Conservation (phyloP, 2,113 vertebrate genomes). For the Nothoprocta perdicaria region DNA sequence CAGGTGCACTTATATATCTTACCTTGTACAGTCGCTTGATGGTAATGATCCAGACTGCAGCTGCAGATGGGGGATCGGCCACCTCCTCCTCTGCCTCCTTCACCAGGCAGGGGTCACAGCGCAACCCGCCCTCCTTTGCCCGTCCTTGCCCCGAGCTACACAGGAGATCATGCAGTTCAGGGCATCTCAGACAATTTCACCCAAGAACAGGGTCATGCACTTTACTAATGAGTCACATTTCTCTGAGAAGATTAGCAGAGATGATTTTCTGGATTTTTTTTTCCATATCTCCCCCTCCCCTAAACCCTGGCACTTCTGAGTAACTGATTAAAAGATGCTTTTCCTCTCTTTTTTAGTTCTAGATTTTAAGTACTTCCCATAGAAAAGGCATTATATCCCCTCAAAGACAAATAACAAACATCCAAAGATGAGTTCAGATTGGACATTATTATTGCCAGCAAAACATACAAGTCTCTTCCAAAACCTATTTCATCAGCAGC, state of each 20-base stretch:
- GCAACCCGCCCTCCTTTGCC: neutral
- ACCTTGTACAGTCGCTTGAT: neutral
- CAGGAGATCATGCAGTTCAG: neutral
- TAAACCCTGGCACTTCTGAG: neutral
- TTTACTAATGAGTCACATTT: neutral
- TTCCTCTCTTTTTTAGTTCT: neutral
- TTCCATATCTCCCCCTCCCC: neutral
- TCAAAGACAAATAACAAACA: neutral
- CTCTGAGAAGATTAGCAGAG: neutral
- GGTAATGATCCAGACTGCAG: neutral
- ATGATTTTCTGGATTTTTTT: neutral
- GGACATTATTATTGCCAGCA: neutral
- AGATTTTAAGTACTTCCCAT: neutral
- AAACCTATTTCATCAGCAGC: neutral
- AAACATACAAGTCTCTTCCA: neutral
- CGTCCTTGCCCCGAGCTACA: neutral
- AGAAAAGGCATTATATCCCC: neutral
- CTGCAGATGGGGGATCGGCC: too few species aligned
- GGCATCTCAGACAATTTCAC: neutral
- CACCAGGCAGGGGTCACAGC: neutral
- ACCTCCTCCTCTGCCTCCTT: neutral
- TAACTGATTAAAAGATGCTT: neutral
- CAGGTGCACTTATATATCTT: neutral
- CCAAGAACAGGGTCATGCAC: neutral
- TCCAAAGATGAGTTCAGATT: neutral